Percentiles rank a stretch among this genome's conserved stretches.
These are phyloP conservation scores for Isichthys henryi DNA, from an alignment of 2,113 vertebrate species.

Conservation along the genomic window DNA sequence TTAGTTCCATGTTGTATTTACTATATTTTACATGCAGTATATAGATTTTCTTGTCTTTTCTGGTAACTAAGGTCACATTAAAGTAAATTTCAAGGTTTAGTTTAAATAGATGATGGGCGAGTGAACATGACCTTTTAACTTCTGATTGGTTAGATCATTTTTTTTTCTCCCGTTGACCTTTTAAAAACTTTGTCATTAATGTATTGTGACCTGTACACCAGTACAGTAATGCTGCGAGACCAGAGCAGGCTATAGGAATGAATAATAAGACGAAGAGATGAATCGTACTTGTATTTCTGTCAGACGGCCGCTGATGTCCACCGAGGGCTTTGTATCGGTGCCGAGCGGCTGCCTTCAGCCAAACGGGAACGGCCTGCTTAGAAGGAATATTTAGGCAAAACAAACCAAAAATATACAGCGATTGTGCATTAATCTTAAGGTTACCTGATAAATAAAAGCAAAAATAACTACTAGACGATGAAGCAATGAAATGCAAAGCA, in stretches of 20 bases:
- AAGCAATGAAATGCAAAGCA: not conserved
- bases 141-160: not conserved
- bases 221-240: not conserved
- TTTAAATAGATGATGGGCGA: not conserved
- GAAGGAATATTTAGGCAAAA: not conserved
- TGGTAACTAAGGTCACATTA: not conserved
- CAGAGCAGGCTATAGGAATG: not conserved
- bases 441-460: not conserved
- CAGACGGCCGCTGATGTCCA: not conserved
- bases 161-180: not conserved
- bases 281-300: not conserved
- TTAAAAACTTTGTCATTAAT: slow-evolving; percentile 14
- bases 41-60: not conserved
- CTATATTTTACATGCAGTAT: not conserved
- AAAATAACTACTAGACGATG: not conserved
- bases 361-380: not conserved
- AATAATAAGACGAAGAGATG: not conserved
- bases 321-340: not conserved
- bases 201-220: not conserved
- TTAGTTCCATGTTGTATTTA: not conserved
- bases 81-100: not conserved
- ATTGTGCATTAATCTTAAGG: not conserved
- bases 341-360: not conserved
- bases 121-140: slow-evolving; percentile 5
- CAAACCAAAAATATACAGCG: not conserved